Evolutionary conservation across 2,888 invertebrate genomes (phyloP), one percentile per base, ranked within the genome.

Genomic region (Cantharis rustica): DNA sequence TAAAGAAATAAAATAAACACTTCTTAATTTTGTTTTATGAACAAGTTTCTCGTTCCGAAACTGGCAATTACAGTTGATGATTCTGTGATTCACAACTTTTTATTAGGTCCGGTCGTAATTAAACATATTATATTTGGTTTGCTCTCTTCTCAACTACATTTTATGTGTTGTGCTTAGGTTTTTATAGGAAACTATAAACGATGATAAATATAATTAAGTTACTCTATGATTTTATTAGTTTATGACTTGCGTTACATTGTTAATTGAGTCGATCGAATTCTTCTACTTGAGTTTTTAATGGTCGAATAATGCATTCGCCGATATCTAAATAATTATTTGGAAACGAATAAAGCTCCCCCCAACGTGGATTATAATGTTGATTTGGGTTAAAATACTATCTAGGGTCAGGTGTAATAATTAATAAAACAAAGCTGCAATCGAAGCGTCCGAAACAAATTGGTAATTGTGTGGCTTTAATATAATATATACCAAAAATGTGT

Each of bases 61-160:
- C 76, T 78, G 81, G 82, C 86, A 87, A 87, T 87, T 87, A 87
- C 86, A 85, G 84, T 86, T 86, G 86, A 87, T 87, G 87, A 86
- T 86, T 87, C 86, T 83, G 86, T 87, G 79, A 79, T 79, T 79
- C 79, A 79, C 79, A 76, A 79, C 71, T 79, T 79, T 79, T 79
- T 79, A 79, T 79, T 79, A 75, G 79, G 75, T 79, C 69, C 75
- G 76, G 68, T 70, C 76, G 71, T 76, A 79, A 79, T 79, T 79
- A 79, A 79, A 79, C 76, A 76, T 79, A 79, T 79, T 79, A 79
- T 72, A 76, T 78, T 78, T 72, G 76, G 74, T 47, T 79, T 76
- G 76, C 76, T 73, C 73, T 76, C 69, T 73, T 79, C 75, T 79
- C 76, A 70, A 79, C 79, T 82, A 75, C 74, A 79, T 81, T 80